phyloP scores from a whole-genome alignment of 2,797 vertebrate genomes.

The Ibycter americanus region DNA sequence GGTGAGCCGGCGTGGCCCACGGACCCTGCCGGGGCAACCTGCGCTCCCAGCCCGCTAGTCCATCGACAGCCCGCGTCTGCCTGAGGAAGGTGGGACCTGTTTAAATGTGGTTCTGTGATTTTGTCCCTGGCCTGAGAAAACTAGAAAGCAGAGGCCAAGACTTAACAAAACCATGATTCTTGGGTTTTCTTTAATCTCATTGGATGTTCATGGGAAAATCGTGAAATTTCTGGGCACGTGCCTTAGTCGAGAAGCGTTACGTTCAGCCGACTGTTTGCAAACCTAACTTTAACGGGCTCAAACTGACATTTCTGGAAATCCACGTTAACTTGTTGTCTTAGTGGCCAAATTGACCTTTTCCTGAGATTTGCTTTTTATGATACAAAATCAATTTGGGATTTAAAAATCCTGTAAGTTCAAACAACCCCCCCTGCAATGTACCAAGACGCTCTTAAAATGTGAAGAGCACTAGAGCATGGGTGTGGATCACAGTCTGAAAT shows the following conservation, averaged over 20 bases:
- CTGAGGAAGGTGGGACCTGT: background rate
- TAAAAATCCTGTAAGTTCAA: background rate
- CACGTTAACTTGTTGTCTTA: background rate
- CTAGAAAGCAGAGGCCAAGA: background rate
- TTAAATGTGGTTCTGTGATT: background rate
- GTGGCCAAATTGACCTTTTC: background rate
- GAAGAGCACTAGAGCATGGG: background rate
- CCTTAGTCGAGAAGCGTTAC: fast-evolving
- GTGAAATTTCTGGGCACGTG: background rate
- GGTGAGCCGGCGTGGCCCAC: fast-evolving
- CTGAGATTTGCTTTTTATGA: background rate
- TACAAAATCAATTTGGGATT: background rate
- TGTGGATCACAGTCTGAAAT: background rate
- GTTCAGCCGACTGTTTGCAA: background rate
- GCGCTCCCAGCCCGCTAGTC: fast-evolving
- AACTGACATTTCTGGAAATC: background rate
- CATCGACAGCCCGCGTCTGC: fast-evolving
- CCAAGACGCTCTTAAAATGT: background rate
- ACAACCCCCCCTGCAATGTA: background rate
- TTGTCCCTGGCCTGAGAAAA: background rate
- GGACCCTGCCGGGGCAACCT: fast-evolving
- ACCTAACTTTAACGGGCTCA: background rate
- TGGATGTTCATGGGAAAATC: background rate
- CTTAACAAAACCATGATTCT: background rate
- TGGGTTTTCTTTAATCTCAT: background rate